These are phyloP conservation scores for Eledona agricola DNA, from an alignment of 2,888 invertebrate genomes.

Conservation along the genomic window DNA sequence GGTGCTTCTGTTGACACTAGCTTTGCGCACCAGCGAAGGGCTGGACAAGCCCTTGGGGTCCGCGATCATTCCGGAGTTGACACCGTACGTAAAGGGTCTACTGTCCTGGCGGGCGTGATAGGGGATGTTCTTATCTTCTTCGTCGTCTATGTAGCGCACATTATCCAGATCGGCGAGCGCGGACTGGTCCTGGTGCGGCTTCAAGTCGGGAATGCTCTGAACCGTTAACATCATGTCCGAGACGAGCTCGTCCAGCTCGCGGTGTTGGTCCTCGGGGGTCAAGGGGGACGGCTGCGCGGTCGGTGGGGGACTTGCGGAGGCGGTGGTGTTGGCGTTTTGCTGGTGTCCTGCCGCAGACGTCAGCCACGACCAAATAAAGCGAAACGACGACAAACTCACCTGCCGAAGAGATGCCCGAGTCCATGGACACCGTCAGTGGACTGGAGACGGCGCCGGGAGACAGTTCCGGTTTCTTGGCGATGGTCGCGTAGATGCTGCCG, in stretches of 20 bases:
- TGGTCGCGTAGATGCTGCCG: conserved; percentile 89
- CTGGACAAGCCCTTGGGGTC: conserved; percentile 73
- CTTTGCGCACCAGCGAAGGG: conserved; percentile 84
- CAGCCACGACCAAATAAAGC: conserved; percentile 10
- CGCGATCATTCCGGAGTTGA: conserved; percentile 61
- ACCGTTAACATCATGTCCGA: conserved; percentile 89
- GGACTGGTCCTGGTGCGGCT: conserved; percentile 49
- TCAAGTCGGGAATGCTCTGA: conserved; percentile 77
- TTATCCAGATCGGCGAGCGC: conserved; percentile 53
- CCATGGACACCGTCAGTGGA: conserved; percentile 87
- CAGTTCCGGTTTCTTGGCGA: conserved; percentile 63
- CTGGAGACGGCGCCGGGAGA: conserved; percentile 69
- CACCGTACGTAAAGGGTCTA: conserved; percentile 89
- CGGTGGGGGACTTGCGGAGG: conserved; percentile 61
- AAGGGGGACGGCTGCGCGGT: conserved; percentile 62
- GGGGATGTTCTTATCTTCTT: conserved; percentile 74
- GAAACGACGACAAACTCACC: conserved; percentile 56
- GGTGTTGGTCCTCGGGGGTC: conserved; percentile 67
- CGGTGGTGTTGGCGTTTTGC: conserved; percentile 62
- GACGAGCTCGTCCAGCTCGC: conserved; percentile 84
- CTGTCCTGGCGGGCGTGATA: conserved; percentile 92
- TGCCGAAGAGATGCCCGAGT: conserved; percentile 88
- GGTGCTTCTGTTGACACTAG: conserved; percentile 62
- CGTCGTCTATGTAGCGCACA: conserved; percentile 61
- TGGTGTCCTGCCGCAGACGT: conserved; percentile 58